A percentile compares a stretch with the other conserved stretches of the same genome.
phyloP scores from a whole-genome alignment of 2,113 vertebrate species.

The Morone saxatilis region DNA sequence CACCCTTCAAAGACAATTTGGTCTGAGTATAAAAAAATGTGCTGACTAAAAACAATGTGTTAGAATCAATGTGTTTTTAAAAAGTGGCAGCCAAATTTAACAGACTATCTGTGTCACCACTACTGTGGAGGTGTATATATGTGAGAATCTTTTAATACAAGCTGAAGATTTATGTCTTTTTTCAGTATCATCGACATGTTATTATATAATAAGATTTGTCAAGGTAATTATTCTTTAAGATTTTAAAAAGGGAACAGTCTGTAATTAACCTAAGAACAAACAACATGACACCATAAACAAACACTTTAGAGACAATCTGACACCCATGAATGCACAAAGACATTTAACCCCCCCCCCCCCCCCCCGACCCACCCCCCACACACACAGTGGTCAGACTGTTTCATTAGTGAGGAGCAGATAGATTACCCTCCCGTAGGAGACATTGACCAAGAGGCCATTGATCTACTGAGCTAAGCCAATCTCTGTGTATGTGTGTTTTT shows the following conservation, averaged over 20 bases:
- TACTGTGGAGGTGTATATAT: background rate
- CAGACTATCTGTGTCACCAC: background rate
- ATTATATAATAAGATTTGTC: background rate
- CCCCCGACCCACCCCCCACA: too few relatives aligned
- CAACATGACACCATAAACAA: conserved; percentile 34
- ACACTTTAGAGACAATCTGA: conserved; percentile 40
- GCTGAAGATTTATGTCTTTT: background rate
- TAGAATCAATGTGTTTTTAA: background rate
- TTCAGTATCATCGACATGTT: background rate
- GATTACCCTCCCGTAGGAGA: conserved; percentile 77
- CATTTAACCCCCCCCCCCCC: background rate
- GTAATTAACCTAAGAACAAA: conserved; percentile 56
- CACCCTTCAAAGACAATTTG: conserved; percentile 1
- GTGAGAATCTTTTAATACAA: background rate
- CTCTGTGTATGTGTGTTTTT: conserved; percentile 24
- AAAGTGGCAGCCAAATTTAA: background rate
- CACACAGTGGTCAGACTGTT: conserved; percentile 60
- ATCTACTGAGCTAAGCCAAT: conserved; percentile 78
- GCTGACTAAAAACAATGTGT: background rate
- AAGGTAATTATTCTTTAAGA: background rate
- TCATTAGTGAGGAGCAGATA: conserved; percentile 79
- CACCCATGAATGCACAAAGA: conserved; percentile 40
- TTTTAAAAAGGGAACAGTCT: background rate
- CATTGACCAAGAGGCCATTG: conserved; percentile 81
- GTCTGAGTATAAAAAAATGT: background rate